Evolutionary conservation across 2,797 vertebrate genomes (phyloP), one percentile per base, ranked within the genome.

Genomic region (Parotocinclus haroldoi): DNA sequence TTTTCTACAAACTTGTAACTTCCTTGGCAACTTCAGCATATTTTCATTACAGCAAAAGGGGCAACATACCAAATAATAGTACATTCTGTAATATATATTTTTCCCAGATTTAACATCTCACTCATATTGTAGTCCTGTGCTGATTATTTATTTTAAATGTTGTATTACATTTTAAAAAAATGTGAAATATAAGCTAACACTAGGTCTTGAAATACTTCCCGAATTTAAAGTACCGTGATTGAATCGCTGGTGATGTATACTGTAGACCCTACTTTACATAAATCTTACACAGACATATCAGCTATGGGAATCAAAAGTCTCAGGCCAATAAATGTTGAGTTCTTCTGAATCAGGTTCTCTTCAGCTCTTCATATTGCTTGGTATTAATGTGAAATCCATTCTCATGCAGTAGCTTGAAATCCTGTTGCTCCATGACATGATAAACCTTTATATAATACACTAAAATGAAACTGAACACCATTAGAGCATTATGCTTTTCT

Each of bases 351-450:
- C 14, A 56, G 37, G 16, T 46, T 59, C 58, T 14, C 13, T 66
- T 74, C 51, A 74, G 58, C 64, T 27, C 17, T 37, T 9, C 6
- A 42, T 39, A 49, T 40, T 53, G 53, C 39, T 44, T 58, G 48
- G 44, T 58, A 58, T 62, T 65, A 62, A 58, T 68, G n/a, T 13
- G 1, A 68, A 71, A 66, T 77, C 27, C 16, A 36, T 58, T 61
- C 58, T 58, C 14, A 11, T 36, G 37, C 8, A 19, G 37, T 14
- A 27, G 46, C 46, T n/a, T 56, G 50, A 27, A 36, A 17, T 56
- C 37, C 60, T 58, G 56, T 60, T 42, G 19, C 68, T 53, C 51
- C 27, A 63, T 27, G 18, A 68, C 17, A 37, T 60, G 19, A 27
- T 7, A 56, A 53, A 36, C 50, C 52, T 18, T 52, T 50, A 51